A percentile compares a stretch with the other conserved stretches of the same genome.
phyloP scores from a whole-genome alignment of 2,888 invertebrate genomes.

The Drosophila mimica region DNA sequence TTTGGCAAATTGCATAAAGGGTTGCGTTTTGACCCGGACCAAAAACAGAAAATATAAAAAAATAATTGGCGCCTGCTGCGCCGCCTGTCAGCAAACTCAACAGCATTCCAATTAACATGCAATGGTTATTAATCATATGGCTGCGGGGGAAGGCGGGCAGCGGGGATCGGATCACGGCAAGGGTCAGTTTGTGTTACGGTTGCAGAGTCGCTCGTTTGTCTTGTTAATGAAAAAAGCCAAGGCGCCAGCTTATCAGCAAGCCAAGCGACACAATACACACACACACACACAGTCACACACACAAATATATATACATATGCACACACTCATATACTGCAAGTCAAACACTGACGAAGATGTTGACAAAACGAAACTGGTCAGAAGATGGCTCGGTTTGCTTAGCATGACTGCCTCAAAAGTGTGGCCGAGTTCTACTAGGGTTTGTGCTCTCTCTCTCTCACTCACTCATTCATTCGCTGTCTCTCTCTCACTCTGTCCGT shows the following conservation, averaged over 20 bases:
- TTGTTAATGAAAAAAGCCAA: constrained; percentile 81
- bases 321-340: constrained; percentile 2
- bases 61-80: constrained; percentile 74
- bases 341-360: constrained; percentile 56
- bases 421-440: constrained; percentile 49
- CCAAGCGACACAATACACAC: constrained; percentile 68
- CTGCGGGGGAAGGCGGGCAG: constrained; percentile 7
- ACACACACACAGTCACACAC: not conserved
- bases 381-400: constrained; percentile 32
- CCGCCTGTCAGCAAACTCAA: constrained; percentile 27
- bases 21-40: constrained; percentile 6
- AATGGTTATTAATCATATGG: constrained; percentile 76
- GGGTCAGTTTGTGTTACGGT: constrained; percentile 40
- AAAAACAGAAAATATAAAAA: constrained; percentile 7
- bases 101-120: constrained; percentile 67
- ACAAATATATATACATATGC: not conserved
- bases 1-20: constrained; percentile 45
- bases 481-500: constrained; percentile 3
- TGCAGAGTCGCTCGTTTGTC: constrained; percentile 66
- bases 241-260: constrained; percentile 83
- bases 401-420: constrained; percentile 53
- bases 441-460: not conserved
- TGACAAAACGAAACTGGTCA: constrained; percentile 66
- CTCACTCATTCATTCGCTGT: not conserved
- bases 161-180: constrained; percentile 31